Base-by-base conservation (phyloP, 2,888 invertebrate genomes). In the Meteorus colon region DNA sequence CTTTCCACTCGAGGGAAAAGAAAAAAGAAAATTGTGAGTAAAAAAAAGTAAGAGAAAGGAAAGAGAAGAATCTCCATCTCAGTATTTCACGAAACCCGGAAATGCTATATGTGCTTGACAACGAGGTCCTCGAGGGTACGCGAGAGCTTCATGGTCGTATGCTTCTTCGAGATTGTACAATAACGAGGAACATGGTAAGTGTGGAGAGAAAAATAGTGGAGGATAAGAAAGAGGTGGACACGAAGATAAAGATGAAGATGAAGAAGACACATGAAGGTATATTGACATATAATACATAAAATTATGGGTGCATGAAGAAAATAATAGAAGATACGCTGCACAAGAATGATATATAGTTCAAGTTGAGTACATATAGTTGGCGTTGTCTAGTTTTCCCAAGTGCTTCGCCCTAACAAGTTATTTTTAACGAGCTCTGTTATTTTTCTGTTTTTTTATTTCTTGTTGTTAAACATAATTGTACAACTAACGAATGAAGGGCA, bases 391-490 rank as follows among this genome's bases (percentile, higher is more conserved):
- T 80, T 82, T 82, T 80, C 78, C 73, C 67, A 80, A 83, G 82
- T 82, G 78, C 76, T 73, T 70, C 74, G 79, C 72, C 77, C 81
- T 83, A 84, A 83, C 83, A 83, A 84, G 82, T 84, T 79, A 77
- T 79, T 80, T 77, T 80, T 84, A 83, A 84, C 82, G 81, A 84
- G 83, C 81, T 80, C 77, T 77, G 80, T 79, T 81, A 81, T 81
- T 72, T 79, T 68, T 60, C 29, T 60, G 75, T 72, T 77, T 51
- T 60, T 69, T 72, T 69, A 59, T 63, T 41, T 27, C n/a, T 74
- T 66, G 24, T 19, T 45, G 10, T 55, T 62, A 24, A 55, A 55
- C 55, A 41, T 66, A 27, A 66, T 37, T 41, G 8, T 19, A 73
- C 37, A 51, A 62, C 37, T 31, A 41, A 60, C 37, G 37, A 67